Conservation (phyloP, 2,113 vertebrate genomes). For the Pollachius pollachius region DNA sequence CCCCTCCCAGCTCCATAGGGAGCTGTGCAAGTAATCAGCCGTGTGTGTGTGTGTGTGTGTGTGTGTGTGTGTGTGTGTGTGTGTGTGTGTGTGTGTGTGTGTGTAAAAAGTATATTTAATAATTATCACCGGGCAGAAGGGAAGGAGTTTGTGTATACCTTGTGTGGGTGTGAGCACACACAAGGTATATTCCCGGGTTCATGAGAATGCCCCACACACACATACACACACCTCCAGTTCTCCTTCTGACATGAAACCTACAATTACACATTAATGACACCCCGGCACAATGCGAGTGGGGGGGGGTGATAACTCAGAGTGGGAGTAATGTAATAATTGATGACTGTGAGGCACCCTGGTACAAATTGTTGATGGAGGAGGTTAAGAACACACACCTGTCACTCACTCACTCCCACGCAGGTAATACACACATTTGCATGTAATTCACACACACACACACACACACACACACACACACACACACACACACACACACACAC, state of each 20-base stretch:
- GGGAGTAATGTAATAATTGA: slow-evolving; percentile 36
- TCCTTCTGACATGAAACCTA: slow-evolving; percentile 39
- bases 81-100: slow-evolving; percentile 3
- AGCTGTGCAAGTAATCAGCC: slow-evolving; percentile 27
- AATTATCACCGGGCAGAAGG: no score
- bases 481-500: no score
- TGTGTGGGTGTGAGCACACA: slow-evolving; percentile 2
- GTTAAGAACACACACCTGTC: neutral
- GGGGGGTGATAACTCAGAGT: slow-evolving; percentile 15
- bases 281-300: slow-evolving; percentile 33
- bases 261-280: slow-evolving; percentile 49
- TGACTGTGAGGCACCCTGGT: slow-evolving; percentile 12
- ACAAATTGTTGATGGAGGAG: slow-evolving; percentile 14
- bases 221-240: slow-evolving; percentile 2
- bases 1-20: slow-evolving; percentile 30
- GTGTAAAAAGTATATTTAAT: neutral
- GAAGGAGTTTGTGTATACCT: neutral
- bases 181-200: neutral
- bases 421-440: no score
- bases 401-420: no score
- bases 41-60: slow-evolving; percentile 7
- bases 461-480: no score
- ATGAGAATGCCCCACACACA: slow-evolving; percentile 6
- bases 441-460: no score
- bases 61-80: slow-evolving; percentile 6